A percentile compares a stretch with the other conserved stretches of the same genome.
These are phyloP conservation scores for Phalloptychus januarius DNA, from an alignment of 2,797 vertebrate species.

Conservation along the genomic window DNA sequence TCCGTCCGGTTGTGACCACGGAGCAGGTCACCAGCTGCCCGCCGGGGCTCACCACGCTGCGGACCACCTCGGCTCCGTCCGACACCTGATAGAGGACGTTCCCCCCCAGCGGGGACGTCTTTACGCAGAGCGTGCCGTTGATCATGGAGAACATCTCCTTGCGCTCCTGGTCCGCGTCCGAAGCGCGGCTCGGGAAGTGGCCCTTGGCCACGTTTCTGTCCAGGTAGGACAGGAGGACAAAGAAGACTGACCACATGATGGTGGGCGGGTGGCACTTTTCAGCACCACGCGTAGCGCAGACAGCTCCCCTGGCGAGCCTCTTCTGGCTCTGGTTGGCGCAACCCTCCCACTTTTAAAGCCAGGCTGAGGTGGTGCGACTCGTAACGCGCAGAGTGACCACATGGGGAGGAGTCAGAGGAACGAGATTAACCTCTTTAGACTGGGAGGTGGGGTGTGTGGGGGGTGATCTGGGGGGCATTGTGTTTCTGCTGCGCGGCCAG, in stretches of 20 bases:
- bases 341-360: constrained; percentile 70
- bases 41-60: constrained; percentile 61
- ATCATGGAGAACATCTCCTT: constrained; percentile 67
- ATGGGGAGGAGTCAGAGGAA: constrained; percentile 78
- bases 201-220: constrained; percentile 76
- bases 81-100: constrained; percentile 76
- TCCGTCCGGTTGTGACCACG: constrained; percentile 54
- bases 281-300: constrained; percentile 82
- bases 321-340: constrained; percentile 11
- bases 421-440: constrained; percentile 63
- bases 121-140: constrained; percentile 75
- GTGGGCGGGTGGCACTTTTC: constrained; percentile 67
- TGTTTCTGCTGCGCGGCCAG: background rate
- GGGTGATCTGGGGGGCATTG: too few species aligned
- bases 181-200: constrained; percentile 52
- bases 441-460: too few species aligned
- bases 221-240: constrained; percentile 80
- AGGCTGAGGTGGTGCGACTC: constrained; percentile 65
- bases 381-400: constrained; percentile 68
- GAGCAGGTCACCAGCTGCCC: constrained; percentile 72
- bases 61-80: constrained; percentile 77
- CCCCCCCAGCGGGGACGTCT: constrained; percentile 52
- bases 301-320: constrained; percentile 69
- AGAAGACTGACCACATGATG: constrained; percentile 81
- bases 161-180: constrained; percentile 71